These are phyloP conservation scores for Standfussiana lucernea DNA, from an alignment of 2,888 invertebrate species.

Conservation along the genomic window DNA sequence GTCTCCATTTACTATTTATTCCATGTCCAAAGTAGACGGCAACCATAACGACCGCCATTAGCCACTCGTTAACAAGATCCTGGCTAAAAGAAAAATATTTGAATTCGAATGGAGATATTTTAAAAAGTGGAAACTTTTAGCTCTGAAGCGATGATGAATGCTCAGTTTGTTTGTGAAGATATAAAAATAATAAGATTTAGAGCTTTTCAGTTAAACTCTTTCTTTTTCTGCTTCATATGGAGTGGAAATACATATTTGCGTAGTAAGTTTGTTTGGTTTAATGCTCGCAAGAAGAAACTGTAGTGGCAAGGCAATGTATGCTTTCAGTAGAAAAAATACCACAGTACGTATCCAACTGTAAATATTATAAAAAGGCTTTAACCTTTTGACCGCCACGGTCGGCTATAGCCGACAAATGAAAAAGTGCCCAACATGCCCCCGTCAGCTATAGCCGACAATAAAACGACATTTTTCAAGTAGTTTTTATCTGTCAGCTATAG, in stretches of 20 bases:
- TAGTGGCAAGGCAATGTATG: neutral
- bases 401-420: too few species aligned
- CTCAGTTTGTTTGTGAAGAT: constrained; percentile 38
- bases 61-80: constrained; percentile 70
- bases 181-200: constrained; percentile 33
- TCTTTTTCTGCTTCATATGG: constrained; percentile 8
- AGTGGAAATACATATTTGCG: constrained; percentile 2
- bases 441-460: too few species aligned
- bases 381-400: too few species aligned
- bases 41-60: constrained; percentile 70
- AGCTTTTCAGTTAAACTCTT: neutral
- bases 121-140: constrained; percentile 43
- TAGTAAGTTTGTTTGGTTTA: neutral
- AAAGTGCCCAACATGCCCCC: too few species aligned
- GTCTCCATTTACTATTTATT: constrained; percentile 30
- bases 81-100: constrained; percentile 64
- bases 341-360: neutral
- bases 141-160: constrained; percentile 45
- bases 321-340: neutral
- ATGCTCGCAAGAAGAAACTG: constrained; percentile 1
- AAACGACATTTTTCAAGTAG: too few species aligned
- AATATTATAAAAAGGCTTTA: neutral
- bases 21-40: constrained; percentile 46
- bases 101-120: constrained; percentile 49
- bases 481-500: too few species aligned